Base-by-base conservation (phyloP, 1,140 invertebrate genomes). In the Ridgeia piscesae region DNA sequence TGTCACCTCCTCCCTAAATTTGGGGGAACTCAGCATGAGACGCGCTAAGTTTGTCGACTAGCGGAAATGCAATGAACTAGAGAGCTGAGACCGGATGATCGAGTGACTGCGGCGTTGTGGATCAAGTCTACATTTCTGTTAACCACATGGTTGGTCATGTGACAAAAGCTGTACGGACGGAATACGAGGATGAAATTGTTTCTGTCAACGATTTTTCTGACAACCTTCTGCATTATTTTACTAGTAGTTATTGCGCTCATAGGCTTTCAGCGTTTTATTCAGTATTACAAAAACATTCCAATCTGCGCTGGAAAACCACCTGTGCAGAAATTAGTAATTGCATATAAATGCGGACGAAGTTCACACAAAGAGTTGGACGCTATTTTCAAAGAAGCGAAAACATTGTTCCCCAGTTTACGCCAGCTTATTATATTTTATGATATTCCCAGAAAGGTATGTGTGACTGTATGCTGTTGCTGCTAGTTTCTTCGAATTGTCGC, bases 301-400 rank as follows among this genome's bases (percentile, higher is more conserved):
- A 77, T 77, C 58, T 77, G 58, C 58, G 58, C 58, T 21, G 58
- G 58, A 14, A 77, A 77, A 77, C 58, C 58, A 21, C 58, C 27
- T 31, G 58, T 77, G 58, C 58, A 77, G 27, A 77, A 77, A 77
- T 21, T 77, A 21, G 14, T 77, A 31, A 77, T 77, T 77, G 58
- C 58, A 77, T 77, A 77, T 21, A 77, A 77, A 21, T 77, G 58
- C 58, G 58, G 58, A 9, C 58, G 58, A 77, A 31, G 58, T 77
- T 77, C 58, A 77, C 58, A 77, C 58, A 77, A 77, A 77, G 58
- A 77, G 58, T 77, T 77, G 58, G 58, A 77, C 58, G 58, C 58
- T 77, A 31, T 77, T 77, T 77, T 77, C 17, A 77, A 77, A 77
- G 58, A 77, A 77, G 58, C 58, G 58, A 21, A 9, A 77, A 27